These are phyloP conservation scores for Eurystomus gularis DNA, from an alignment of 2,113 vertebrate genomes.

Conservation along the genomic window DNA sequence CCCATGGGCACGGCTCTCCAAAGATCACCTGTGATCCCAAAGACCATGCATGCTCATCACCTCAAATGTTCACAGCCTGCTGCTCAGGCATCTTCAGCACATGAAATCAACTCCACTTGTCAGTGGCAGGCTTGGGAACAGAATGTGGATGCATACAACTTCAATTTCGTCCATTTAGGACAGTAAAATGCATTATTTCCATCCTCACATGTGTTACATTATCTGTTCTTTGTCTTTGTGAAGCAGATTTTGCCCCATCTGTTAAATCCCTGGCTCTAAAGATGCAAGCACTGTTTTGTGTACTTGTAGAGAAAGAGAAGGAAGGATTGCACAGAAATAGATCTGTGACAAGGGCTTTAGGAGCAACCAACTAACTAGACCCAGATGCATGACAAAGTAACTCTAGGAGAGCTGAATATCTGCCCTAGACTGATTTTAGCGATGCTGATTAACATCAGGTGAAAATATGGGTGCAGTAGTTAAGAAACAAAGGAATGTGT, in stretches of 20 bases:
- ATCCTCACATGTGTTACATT: accelerated
- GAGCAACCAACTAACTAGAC: neutral
- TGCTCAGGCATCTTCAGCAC: neutral
- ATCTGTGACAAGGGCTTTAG: neutral
- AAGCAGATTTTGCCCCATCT: neutral
- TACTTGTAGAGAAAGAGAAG: neutral
- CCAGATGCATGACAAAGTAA: neutral
- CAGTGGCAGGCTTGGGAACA: neutral
- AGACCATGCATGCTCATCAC: accelerated
- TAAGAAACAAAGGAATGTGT: conserved; percentile 48
- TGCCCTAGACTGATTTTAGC: conserved; percentile 27
- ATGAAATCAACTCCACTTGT: neutral
- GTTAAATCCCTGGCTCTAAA: neutral
- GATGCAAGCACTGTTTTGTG: neutral
- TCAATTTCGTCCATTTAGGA: neutral
- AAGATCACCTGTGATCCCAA: neutral
- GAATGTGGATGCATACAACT: neutral
- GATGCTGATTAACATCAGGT: conserved; percentile 17
- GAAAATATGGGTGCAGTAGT: conserved; percentile 4
- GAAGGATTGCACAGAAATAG: neutral
- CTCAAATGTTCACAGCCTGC: neutral
- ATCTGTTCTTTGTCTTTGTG: neutral
- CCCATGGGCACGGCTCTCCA: accelerated
- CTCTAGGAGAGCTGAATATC: conserved; percentile 8
- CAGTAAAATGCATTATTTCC: neutral